Evolutionary conservation across 2,888 invertebrate species (phyloP).

Genomic region (Apotomis betuletana): DNA sequence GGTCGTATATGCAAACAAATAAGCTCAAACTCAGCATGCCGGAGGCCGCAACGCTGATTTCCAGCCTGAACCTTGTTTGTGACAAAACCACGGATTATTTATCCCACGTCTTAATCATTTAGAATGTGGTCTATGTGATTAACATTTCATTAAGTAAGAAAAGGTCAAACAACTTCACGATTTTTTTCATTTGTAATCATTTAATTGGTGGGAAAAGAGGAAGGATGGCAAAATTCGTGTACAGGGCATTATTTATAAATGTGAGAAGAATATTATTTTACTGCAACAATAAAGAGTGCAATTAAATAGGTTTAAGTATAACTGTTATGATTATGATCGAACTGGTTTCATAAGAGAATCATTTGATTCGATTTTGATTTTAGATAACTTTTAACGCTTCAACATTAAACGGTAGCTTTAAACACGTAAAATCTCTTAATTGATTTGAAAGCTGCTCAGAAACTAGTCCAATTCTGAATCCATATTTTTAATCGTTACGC

Average conservation of each 20-base stretch:
- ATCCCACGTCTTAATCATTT: too few species aligned
- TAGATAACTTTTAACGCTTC: not conserved
- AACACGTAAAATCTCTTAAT: conserved; percentile 21
- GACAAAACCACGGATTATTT: too few species aligned
- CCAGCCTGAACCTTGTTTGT: too few species aligned
- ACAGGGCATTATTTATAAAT: not conserved
- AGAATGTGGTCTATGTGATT: too few species aligned
- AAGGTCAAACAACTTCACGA: too few species aligned
- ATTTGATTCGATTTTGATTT: not conserved
- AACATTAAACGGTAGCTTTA: conserved; percentile 3
- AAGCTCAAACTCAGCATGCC: too few species aligned
- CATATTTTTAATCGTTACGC: conserved; percentile 20
- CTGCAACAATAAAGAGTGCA: not conserved
- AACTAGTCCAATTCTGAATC: conserved; percentile 14
- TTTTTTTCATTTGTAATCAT: too few species aligned
- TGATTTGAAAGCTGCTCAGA: conserved; percentile 26
- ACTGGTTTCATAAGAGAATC: not conserved
- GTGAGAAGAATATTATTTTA: not conserved
- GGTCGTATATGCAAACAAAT: too few species aligned
- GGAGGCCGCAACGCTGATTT: too few species aligned
- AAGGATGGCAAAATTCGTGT: not conserved
- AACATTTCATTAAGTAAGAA: too few species aligned
- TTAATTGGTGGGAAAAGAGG: not conserved
- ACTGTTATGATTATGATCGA: not conserved
- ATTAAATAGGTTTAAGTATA: not conserved